Base-by-base conservation (phyloP, 2,113 vertebrate genomes). In the Leptodactylus fuscus region DNA sequence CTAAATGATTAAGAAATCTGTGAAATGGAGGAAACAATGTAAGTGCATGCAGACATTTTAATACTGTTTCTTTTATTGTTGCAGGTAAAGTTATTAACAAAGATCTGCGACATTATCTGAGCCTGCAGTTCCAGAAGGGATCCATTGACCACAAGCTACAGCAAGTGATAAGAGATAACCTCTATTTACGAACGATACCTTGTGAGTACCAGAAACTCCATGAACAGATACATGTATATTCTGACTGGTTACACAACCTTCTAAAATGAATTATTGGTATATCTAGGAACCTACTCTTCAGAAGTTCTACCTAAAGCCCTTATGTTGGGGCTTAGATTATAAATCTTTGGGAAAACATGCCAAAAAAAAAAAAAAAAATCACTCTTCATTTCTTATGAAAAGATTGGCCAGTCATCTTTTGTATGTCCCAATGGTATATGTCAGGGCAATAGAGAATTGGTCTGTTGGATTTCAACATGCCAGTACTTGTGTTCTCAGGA, bases 81-180 rank as follows among this genome's bases (percentile, higher is more conserved):
- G 12, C 91, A 99, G 98, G 98, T 74, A 99, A 99, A 92, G 97
- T 99, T 89, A 94, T 99, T 92, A 99, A 99, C 91, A 96, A 96
- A 82, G 97, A 99, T 91, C 91, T 99, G 90, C 96, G 96, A 58
- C 98, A 99, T 91, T 99, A 99, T 92, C 92, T 99, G 94, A 99
- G 97, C 90, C 95, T 99, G 88, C 98, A 99, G 93, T 99, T 99
- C 92, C 97, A 99, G 93, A 99, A 99, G 89, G 98, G 98, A 88
- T 99, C 98, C 0, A 89, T 97, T 93, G 98, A 99, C 92, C 98
- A 99, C 87, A 98, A 99, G 90, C 96, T 99, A 20, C 98, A 99
- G 94, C 98, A 99, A 93, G 96, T 98, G 90, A 99, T 99, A 93
- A 95, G 98, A 92, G 98, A 99, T 93, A 99, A 99, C 92, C 95